phyloP scores from a whole-genome alignment of 1,140 invertebrate species.

The Heterodera schachtii region DNA sequence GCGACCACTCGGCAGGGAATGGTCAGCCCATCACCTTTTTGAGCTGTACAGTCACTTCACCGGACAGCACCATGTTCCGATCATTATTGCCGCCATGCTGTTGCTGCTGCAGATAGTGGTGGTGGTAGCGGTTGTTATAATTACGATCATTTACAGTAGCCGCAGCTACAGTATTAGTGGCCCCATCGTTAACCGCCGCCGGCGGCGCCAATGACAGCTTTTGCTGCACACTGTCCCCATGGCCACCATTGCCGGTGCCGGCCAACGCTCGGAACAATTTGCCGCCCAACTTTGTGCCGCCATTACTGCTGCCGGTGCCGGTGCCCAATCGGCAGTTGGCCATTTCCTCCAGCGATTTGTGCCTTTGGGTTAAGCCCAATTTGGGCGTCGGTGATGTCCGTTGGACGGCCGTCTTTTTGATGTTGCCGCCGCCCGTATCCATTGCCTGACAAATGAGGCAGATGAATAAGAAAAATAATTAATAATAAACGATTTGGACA shows the following conservation, averaged over 20 bases:
- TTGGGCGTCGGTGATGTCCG: background rate
- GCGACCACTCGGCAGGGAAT: background rate
- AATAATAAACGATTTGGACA: too few relatives aligned
- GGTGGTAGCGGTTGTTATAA: too few relatives aligned
- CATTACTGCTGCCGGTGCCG: background rate
- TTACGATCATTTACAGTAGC: too few relatives aligned
- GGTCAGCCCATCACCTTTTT: constrained; percentile 38
- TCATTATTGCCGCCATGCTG: background rate
- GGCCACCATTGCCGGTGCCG: background rate
- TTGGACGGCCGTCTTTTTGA: background rate
- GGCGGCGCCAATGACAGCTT: background rate
- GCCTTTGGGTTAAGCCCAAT: background rate
- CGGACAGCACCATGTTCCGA: constrained; percentile 36
- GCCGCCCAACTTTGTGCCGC: background rate
- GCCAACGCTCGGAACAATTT: background rate
- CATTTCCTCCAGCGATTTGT: constrained; percentile 25
- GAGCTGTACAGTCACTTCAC: constrained; percentile 58
- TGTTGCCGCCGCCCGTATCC: background rate
- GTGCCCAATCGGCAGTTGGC: background rate
- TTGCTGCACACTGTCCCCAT: background rate
- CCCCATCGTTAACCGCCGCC: too few relatives aligned
- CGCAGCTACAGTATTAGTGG: too few relatives aligned
- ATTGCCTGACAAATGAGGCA: background rate
- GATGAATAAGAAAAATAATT: too few relatives aligned
- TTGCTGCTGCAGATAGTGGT: too few relatives aligned